Base-by-base conservation (phyloP, 2,888 invertebrate species). In the Dicyrtomina minuta region DNA sequence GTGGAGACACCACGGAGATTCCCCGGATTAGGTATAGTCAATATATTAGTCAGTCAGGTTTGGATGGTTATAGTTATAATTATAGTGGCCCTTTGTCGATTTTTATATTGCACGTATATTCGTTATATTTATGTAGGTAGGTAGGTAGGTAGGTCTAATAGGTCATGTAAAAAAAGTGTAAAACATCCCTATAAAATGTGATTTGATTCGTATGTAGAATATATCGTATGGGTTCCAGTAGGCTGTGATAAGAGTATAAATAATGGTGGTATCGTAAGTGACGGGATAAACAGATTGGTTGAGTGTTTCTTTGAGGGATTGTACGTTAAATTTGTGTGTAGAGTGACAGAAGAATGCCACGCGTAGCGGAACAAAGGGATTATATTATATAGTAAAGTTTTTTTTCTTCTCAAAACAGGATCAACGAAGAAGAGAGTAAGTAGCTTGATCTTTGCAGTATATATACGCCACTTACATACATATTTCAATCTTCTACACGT, bases 311-410 rank as follows among this genome's bases (percentile, higher is more conserved):
- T 68, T 60, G 53, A 53, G 51, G 60, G 61, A 61, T 68, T 61
- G 60, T 60, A 51, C 60, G 68, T 43, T 49, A 53, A 41, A 41
- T 24, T 65, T 41, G 51, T 68, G 26, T 39, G 44, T n/a, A n/a
- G 24, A 46, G 46, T 49, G 51, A 59, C 59, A 24, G 59, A 67
- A 68, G 60, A 68, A 58, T 62, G 67, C 67, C 67, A 68, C 67
- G 71, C 71, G 71, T 71, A 58, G 67, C 64, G 71, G 70, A 70
- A 70, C 70, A 70, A 70, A 70, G 49, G 70, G 71, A 71, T 67
- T 64, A 67, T 59, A 64, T 41, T 53, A 33, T 59, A 39, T 26
- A 46, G 44, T 17, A 43, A 33, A 41, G 27, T 43, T 60, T 61
- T 61, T 26, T 61, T 27, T 39, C 20, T 59, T 27, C 39, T 46